Evolutionary conservation across 2,113 vertebrate species (phyloP), one percentile per base, ranked within the genome.

Genomic region (Trematocara zebra): DNA sequence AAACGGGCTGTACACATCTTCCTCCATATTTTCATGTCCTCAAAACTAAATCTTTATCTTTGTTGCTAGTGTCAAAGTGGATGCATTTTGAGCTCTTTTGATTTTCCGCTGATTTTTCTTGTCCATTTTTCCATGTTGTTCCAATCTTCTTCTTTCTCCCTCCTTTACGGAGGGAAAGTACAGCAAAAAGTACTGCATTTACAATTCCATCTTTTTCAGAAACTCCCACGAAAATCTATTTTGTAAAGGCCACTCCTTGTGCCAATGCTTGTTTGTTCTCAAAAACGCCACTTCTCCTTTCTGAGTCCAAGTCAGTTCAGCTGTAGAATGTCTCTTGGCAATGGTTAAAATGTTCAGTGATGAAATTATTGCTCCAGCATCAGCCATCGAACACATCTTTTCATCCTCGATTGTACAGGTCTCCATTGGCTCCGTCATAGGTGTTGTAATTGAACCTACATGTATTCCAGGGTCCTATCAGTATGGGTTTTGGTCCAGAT

Each of bases 401-500:
- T 59, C 26, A 59, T 17, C 26, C 56, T 31, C 0, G 14, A 31
- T 59, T 0, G 26, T 0, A 59, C 56, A 59, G 56, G 56, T 59
- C 0, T 33, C 56, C 28, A 17, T 17, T 59, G 56, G 0, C 28
- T 59, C 56, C 0, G 0, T 59, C 56, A 59, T 17, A 59, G 56
- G 28, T 33, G 26, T 59, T 31, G 56, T 59, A 33, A 59, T 59
- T 0, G 5, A 59, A 59, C 26, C 26, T 59, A 17, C 56, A 59
- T 31, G 31, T 59, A 31, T 59, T 2, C 26, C 56, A 59, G 56
- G 56, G 56, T 59, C 8, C 26, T 17, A 31, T 59, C 14, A 59
- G 56, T 59, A 59, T 33, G 56, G 56, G 56, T 1, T 33, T 59
- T 33, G 56, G 56, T 33, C 0, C 56, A 33, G 56, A 6, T 59